Evolutionary conservation across 2,113 vertebrate genomes (phyloP).

Genomic region (Ailurus styani): DNA sequence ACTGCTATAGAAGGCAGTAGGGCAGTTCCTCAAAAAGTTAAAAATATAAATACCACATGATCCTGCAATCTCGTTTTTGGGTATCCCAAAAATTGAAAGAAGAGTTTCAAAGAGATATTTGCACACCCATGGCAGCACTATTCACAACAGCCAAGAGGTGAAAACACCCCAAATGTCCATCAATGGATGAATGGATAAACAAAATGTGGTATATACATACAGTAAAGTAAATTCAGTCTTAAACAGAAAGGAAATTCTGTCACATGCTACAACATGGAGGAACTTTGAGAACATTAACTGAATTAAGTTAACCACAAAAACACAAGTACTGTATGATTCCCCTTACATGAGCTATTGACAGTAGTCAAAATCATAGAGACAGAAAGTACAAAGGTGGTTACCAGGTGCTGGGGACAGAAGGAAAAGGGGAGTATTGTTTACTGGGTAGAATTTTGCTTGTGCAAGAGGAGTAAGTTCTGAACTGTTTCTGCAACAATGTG

Average conservation of each 20-base stretch:
- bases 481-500: not conserved
- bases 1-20: not conserved
- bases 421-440: not conserved
- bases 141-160: not conserved
- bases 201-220: not conserved
- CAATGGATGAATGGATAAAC: not conserved
- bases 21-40: not conserved
- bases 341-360: not conserved
- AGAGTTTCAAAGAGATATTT: not conserved
- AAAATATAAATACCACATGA: not conserved
- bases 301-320: conserved; percentile 1
- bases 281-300: not conserved
- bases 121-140: not conserved
- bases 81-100: not conserved
- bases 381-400: not conserved
- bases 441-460: not conserved
- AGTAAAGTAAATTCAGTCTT: not conserved
- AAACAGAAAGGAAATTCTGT: not conserved
- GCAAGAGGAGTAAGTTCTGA: not conserved
- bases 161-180: not conserved
- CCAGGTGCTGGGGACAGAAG: not conserved
- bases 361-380: not conserved
- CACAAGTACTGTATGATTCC: not conserved
- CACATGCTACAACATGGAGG: not conserved
- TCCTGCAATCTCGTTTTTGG: not conserved